Evolutionary conservation across 2,888 invertebrate genomes (phyloP), one percentile per base, ranked within the genome.

Genomic region (Polydrusus tereticollis): DNA sequence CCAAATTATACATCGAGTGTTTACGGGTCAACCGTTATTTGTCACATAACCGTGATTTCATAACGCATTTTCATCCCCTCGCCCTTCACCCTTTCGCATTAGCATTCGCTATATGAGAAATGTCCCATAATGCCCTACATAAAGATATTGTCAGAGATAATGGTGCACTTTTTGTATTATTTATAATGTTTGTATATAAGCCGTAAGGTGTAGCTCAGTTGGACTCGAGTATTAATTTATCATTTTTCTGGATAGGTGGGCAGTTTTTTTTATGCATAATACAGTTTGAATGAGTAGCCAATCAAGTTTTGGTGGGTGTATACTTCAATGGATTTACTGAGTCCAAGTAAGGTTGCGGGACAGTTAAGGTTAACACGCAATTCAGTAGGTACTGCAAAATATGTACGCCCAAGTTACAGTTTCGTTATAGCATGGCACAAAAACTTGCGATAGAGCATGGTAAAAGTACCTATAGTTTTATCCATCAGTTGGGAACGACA

Each of bases 1-100:
- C 77, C 80, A 81, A 82, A 82, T 82, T 83, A 82, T 82, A 82
- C 80, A 79, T 77, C 80, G 65, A 80, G 80, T 83, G 82, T 83
- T 82, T 83, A 82, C 80, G 81, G 82, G 83, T 82, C 82, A 82
- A 82, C 81, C 79, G 81, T 82, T 82, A 81, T 82, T 83, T 83
- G 83, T 83, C 82, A 83, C 80, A 81, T 80, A 81, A 79, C 81
- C 78, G 80, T 81, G 82, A 82, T 82, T 82, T 82, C 80, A 78
- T 80, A 79, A 80, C 78, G 78, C 78, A 78, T 80, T 79, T 65
- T 66, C 43, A 29, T 21, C 67, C 78, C 69, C 69, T 68, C 29
- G 20, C 69, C 60, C 69, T 52, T 70, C 29, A 68, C 67, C 57
- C 62, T 23, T 66, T 60, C 69, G 23, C 68, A 74, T 71, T 74